Percentiles rank a stretch among this genome's conserved stretches.
These are phyloP conservation scores for Holacanthella duospinosa DNA, from an alignment of 2,888 invertebrate genomes.

Conservation along the genomic window DNA sequence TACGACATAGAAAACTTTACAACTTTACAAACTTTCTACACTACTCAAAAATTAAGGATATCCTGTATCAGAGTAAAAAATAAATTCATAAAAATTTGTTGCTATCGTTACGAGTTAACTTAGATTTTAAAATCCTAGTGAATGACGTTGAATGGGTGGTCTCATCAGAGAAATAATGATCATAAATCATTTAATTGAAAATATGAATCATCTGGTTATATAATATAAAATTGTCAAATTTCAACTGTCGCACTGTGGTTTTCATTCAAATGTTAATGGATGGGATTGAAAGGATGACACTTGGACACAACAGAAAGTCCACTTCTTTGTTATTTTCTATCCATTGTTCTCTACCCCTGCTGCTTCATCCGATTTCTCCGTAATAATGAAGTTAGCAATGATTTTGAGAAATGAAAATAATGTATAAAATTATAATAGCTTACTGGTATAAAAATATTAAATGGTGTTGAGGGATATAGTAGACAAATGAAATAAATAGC, in stretches of 20 bases:
- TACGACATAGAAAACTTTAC: too few species aligned
- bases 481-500: constrained; percentile 1
- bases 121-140: too few species aligned
- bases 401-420: not conserved
- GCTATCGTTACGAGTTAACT: too few species aligned
- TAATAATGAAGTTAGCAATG: not conserved
- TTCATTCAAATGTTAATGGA: not conserved
- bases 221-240: not conserved
- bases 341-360: not conserved
- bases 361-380: not conserved
- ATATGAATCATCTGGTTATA: too few species aligned
- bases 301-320: not conserved
- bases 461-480: not conserved
- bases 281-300: not conserved
- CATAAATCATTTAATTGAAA: too few species aligned
- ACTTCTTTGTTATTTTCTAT: not conserved
- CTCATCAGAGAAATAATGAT: too few species aligned
- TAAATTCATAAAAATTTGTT: too few species aligned
- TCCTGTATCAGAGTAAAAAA: too few species aligned
- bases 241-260: not conserved
- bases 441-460: constrained; percentile 4
- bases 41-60: too few species aligned
- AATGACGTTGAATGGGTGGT: too few species aligned
- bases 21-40: too few species aligned
- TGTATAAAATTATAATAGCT: not conserved